phyloP scores from a whole-genome alignment of 2,888 invertebrate species.

The Catocala sponsa region DNA sequence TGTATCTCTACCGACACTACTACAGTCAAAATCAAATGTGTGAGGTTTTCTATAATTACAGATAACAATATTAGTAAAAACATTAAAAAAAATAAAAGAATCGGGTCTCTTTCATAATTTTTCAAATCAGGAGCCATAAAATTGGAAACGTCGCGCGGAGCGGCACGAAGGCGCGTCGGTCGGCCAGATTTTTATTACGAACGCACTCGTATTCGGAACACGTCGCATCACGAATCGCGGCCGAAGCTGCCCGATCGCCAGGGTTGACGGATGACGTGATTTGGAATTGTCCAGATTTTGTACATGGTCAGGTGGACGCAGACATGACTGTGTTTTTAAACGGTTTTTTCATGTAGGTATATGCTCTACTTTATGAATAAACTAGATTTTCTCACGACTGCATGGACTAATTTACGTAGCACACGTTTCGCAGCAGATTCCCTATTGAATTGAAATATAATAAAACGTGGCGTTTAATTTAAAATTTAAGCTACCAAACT shows the following conservation, averaged over 20 bases:
- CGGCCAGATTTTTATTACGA: conserved; percentile 63
- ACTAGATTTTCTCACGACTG: too few species aligned
- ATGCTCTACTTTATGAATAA: too few species aligned
- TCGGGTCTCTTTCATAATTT: conserved; percentile 52
- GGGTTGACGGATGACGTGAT: conserved; percentile 42
- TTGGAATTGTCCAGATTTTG: conserved; percentile 32
- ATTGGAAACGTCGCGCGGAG: conserved; percentile 57
- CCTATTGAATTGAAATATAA: too few species aligned
- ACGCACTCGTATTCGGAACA: conserved; percentile 56
- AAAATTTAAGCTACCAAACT: too few species aligned
- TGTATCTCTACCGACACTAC: too few species aligned
- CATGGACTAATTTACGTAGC: too few species aligned
- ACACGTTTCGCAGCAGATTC: too few species aligned
- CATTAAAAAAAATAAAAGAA: conserved; percentile 28
- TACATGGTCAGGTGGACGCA: conserved; percentile 15
- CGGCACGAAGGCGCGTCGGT: conserved; percentile 48
- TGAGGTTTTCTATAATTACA: conserved; percentile 3
- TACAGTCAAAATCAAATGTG: too few species aligned
- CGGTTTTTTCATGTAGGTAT: neutral
- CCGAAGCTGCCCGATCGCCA: conserved; percentile 39
- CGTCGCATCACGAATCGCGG: conserved; percentile 59
- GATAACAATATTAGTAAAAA: conserved; percentile 19
- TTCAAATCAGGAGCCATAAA: conserved; percentile 62
- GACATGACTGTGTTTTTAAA: neutral
- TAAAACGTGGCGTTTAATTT: too few species aligned